Percentiles rank a stretch among this genome's conserved stretches.
Conservation (phyloP, 2,113 vertebrate species). For the Larimichthys polyactis region DNA sequence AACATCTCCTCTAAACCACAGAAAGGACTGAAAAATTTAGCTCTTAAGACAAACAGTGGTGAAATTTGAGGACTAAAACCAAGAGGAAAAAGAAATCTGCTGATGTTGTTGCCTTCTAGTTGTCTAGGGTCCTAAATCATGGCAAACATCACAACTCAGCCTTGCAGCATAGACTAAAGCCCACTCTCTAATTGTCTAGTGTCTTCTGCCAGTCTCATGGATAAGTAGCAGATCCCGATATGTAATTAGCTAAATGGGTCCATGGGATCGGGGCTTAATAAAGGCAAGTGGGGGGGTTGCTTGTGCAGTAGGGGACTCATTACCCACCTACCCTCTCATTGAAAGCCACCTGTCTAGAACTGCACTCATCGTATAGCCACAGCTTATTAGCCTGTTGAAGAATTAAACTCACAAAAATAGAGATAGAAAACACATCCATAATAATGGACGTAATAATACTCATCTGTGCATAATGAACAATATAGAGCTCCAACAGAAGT, state of each 20-base stretch:
- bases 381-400: constrained; percentile 14
- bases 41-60: neutral
- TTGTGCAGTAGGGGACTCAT: constrained; percentile 13
- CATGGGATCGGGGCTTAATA: constrained; percentile 57
- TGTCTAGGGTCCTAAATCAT: constrained; percentile 33
- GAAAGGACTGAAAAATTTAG: neutral
- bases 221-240: constrained; percentile 53
- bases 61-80: neutral
- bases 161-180: constrained; percentile 18
- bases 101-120: neutral
- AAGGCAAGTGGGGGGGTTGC: constrained; percentile 14
- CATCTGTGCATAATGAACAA: neutral
- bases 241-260: constrained; percentile 76
- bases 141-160: constrained; percentile 43
- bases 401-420: neutral
- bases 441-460: too few species aligned
- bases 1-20: neutral
- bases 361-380: constrained; percentile 20
- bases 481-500: neutral
- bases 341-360: constrained; percentile 31
- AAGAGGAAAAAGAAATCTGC: neutral
- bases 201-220: constrained; percentile 36
- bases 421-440: neutral
- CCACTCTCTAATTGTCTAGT: constrained; percentile 46
- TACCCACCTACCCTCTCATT: constrained; percentile 16